Evolutionary conservation across 53 echinoderm and acorn worm genomes (phyloP).

Genomic region (Echinometra lucunter): DNA sequence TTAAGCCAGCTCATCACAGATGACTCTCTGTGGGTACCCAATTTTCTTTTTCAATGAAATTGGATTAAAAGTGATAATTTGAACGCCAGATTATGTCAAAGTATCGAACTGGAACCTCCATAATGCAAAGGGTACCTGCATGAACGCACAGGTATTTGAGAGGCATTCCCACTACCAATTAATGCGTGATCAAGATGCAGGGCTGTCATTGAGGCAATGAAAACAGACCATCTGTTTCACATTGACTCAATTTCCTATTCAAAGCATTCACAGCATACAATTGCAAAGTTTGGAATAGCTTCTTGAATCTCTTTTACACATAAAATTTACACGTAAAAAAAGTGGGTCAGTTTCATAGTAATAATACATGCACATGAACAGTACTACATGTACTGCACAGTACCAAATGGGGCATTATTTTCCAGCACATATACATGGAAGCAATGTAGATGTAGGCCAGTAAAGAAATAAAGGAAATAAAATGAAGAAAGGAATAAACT

Average conservation of each 20-base stretch:
- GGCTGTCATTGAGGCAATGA: neutral
- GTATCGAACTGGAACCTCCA: neutral
- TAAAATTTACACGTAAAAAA: too few relatives aligned
- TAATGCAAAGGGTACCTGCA: neutral
- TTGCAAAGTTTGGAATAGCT: neutral
- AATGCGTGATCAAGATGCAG: neutral
- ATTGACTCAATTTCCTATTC: constrained; percentile 41
- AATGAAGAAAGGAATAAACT: too few relatives aligned
- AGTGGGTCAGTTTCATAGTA: too few relatives aligned
- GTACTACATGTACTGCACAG: too few relatives aligned
- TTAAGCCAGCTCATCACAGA: too few relatives aligned
- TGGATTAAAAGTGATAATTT: neutral
- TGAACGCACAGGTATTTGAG: constrained; percentile 13
- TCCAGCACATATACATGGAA: too few relatives aligned
- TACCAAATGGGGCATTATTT: too few relatives aligned
- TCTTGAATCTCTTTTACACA: neutral
- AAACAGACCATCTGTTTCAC: neutral
- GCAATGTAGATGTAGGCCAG: too few relatives aligned
- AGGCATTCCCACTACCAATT: neutral
- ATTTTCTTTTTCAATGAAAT: neutral
- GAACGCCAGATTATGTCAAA: neutral
- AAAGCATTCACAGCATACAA: neutral
- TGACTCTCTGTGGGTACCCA: too few relatives aligned
- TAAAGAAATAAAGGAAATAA: too few relatives aligned
- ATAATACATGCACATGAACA: too few relatives aligned